These are phyloP conservation scores for Copidosoma floridanum DNA, from an alignment of 1,140 invertebrate species.

Conservation along the genomic window DNA sequence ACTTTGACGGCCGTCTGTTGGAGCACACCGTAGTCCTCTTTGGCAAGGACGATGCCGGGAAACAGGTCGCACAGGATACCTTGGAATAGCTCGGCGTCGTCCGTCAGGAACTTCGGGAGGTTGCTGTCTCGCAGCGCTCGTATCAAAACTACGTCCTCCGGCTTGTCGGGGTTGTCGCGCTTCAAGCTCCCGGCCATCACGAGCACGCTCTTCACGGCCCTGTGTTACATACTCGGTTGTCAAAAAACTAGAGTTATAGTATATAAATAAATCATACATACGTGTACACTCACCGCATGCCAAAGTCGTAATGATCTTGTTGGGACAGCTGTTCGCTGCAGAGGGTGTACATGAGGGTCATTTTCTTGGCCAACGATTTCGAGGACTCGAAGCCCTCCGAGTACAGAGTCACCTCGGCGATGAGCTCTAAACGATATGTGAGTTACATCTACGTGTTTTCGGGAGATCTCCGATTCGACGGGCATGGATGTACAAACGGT, in stretches of 20 bases:
- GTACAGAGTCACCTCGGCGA: constrained; percentile 89
- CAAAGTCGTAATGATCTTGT: constrained; percentile 92
- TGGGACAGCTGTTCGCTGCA: constrained; percentile 90
- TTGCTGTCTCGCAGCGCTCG: constrained; percentile 88
- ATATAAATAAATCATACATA: too few species aligned
- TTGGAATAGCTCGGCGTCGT: constrained; percentile 78
- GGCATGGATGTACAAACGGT: too few species aligned
- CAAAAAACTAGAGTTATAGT: background rate
- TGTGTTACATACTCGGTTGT: constrained; percentile 25
- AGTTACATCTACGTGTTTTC: too few species aligned
- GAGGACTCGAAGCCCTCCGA: constrained; percentile 89
- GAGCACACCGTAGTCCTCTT: constrained; percentile 75
- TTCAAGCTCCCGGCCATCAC: constrained; percentile 89
- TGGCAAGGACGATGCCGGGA: constrained; percentile 76
- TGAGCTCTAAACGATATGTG: constrained; percentile 64
- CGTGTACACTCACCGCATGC: constrained; percentile 76
- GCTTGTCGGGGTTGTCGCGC: constrained; percentile 78
- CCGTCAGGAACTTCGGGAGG: constrained; percentile 85
- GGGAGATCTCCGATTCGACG: too few species aligned
- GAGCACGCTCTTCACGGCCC: constrained; percentile 65
- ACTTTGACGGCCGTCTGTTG: constrained; percentile 59
- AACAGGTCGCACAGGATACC: constrained; percentile 90
- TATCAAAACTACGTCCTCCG: constrained; percentile 75
- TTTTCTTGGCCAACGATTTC: constrained; percentile 81
- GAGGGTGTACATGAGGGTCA: constrained; percentile 89